These are phyloP conservation scores for Stenchaetothrips biformis DNA, from an alignment of 2,888 invertebrate genomes.

Conservation along the genomic window DNA sequence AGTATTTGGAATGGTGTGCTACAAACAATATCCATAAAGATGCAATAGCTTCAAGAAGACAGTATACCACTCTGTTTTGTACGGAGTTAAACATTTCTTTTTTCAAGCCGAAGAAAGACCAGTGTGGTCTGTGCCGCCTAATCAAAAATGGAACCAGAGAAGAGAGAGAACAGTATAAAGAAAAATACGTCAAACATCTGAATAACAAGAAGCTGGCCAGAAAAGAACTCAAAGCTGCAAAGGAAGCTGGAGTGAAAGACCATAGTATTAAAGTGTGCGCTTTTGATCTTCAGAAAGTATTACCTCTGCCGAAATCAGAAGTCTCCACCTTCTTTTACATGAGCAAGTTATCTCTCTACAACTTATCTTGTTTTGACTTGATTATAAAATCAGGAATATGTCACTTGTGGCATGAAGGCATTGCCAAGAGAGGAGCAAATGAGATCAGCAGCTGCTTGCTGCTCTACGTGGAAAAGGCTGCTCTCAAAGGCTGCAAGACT, in stretches of 20 bases:
- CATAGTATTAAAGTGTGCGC: conserved; percentile 35
- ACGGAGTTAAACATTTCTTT: neutral
- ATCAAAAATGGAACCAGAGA: conserved; percentile 33
- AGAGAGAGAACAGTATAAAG: conserved; percentile 35
- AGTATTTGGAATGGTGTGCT: neutral
- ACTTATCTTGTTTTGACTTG: conserved; percentile 38
- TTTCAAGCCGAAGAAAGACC: neutral
- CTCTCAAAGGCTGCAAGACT: neutral
- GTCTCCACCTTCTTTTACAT: conserved; percentile 39
- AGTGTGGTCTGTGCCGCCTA: conserved; percentile 31
- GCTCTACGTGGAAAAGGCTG: neutral
- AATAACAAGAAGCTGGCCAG: conserved; percentile 37
- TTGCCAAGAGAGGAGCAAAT: neutral
- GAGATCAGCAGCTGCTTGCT: neutral
- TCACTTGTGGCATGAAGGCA: conserved; percentile 36
- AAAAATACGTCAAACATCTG: conserved; percentile 35
- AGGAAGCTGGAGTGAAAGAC: conserved; percentile 34
- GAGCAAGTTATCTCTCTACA: conserved; percentile 36
- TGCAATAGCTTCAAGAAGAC: neutral
- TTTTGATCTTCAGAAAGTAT: conserved; percentile 39
- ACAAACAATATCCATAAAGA: neutral
- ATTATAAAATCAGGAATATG: conserved; percentile 35
- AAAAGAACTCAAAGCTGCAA: conserved; percentile 37
- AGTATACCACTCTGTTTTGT: neutral
- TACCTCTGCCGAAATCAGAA: conserved; percentile 38